Base-by-base conservation (phyloP, 92 coral and sea anemone species). In the Bergia puertoricense region DNA sequence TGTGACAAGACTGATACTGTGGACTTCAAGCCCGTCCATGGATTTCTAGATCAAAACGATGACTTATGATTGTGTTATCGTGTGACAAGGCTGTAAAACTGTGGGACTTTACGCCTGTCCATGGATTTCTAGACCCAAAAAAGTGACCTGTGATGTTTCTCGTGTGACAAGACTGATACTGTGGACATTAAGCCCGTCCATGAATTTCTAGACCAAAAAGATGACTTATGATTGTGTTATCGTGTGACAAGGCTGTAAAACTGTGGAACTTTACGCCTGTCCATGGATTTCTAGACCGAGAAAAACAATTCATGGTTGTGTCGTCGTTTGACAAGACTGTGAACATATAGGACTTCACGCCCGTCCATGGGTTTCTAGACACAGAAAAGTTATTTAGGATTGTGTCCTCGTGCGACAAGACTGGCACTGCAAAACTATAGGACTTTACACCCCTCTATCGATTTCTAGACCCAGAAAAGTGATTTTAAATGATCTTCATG, bases 61-160 rank as follows among this genome's bases (percentile, higher is more conserved):
- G 30, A 30, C 30, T 30, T 30, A 30, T 30, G 30, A 30, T 30
- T 30, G 30, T 30, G 30, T 30, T 30, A 30, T 97, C 99, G 2
- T 97, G 95, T 68, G 99, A 97, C 93, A 91, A 96, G 90, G 95
- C 99, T 46, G 99, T 97, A 6, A 97, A 97, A 84, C 88, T 97
- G 16, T 97, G 99, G 99, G 96, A 94, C 88, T 97, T 97, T 56
- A 81, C 98, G 15, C 99, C 99, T 16, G 86, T 86, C 65, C 98
- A 97, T 79, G 94, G 88, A 71, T 97, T 95, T 76, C 82, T 97
- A 73, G 91, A 81, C n/a, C 90, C 94, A 89, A 90, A 81, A 66
- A 72, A 88, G 67, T 54, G 76, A 74, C 40, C 38, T 36, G 22
- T 22, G 73, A 15, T 50, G 22, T 2, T n/a, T 3, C 69, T 4